A percentile compares a stretch with the other conserved stretches of the same genome.
phyloP scores from a whole-genome alignment of 2,797 vertebrate species.

The Pangasius krempfi region DNA sequence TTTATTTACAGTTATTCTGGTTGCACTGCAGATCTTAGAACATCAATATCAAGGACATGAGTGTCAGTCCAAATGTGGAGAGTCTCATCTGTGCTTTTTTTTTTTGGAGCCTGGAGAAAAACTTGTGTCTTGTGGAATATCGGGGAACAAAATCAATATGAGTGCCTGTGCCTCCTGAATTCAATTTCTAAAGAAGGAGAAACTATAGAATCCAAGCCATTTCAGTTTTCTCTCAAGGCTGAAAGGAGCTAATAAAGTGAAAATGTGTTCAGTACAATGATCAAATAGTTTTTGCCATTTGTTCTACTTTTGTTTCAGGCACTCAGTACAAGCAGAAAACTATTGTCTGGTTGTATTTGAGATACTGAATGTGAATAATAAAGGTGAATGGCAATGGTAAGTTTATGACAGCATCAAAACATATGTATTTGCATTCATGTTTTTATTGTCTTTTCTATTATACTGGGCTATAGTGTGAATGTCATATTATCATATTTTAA shows the following conservation, averaged over 20 bases:
- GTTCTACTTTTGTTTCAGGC: neutral
- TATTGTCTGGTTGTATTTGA: neutral
- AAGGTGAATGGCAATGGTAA: neutral
- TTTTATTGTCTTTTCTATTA: neutral
- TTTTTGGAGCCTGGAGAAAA: slow-evolving; percentile 61
- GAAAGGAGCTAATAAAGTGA: slow-evolving; percentile 48
- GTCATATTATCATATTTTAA: neutral
- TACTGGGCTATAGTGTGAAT: neutral
- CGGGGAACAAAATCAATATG: slow-evolving; percentile 62
- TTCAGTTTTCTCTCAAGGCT: slow-evolving; percentile 30
- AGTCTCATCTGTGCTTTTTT: slow-evolving; percentile 53
- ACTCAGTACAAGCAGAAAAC: neutral
- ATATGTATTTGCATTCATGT: neutral
- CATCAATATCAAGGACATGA: slow-evolving; percentile 54
- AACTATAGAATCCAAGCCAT: slow-evolving; percentile 48
- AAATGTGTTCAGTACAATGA: slow-evolving; percentile 15
- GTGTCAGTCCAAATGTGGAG: slow-evolving; percentile 53
- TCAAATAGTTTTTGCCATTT: slow-evolving; percentile 21
- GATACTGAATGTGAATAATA: slow-evolving; percentile 19
- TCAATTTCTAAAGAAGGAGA: slow-evolving; percentile 59
- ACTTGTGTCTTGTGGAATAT: slow-evolving; percentile 63
- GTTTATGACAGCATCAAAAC: neutral
- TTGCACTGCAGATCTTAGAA: slow-evolving; percentile 34
- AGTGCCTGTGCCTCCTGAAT: slow-evolving; percentile 55
- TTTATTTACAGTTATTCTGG: slow-evolving; percentile 51